Evolutionary conservation across 2,113 vertebrate genomes (phyloP).

Genomic region (Sylvietta virens): DNA sequence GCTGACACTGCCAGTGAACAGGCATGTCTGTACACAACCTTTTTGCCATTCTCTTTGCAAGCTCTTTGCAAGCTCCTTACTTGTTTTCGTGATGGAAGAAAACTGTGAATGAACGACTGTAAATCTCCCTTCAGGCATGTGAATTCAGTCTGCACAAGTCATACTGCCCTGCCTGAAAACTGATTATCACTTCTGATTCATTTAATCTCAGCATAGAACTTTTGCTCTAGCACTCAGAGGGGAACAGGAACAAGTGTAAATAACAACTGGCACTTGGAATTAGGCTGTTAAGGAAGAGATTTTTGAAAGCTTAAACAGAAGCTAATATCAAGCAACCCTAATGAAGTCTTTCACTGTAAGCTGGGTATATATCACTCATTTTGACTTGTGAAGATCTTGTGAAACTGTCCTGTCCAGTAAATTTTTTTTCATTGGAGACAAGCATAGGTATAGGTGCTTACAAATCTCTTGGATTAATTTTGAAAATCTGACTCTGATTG

Average conservation of each 20-base stretch:
- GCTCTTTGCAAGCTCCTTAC: neutral
- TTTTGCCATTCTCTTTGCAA: neutral
- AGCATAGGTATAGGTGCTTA: neutral
- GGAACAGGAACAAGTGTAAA: neutral
- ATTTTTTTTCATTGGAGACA: neutral
- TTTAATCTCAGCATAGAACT: neutral
- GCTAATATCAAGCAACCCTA: neutral
- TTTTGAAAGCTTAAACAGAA: neutral
- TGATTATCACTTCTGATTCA: neutral
- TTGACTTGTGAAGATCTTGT: neutral
- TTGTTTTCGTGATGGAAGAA: neutral
- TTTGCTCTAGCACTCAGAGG: neutral
- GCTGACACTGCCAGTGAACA: neutral
- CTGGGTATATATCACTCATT: neutral
- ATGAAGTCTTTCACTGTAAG: neutral
- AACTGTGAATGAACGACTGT: neutral
- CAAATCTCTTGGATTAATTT: neutral
- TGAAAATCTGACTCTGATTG: neutral
- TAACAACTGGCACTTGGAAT: slow-evolving; percentile 22
- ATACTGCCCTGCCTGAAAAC: neutral
- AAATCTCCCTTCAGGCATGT: neutral
- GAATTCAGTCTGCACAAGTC: neutral
- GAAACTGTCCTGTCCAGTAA: neutral
- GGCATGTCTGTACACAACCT: neutral
- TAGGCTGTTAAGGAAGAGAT: neutral